These are phyloP conservation scores for Apantesis nais DNA, from an alignment of 2,888 invertebrate genomes.

Conservation along the genomic window DNA sequence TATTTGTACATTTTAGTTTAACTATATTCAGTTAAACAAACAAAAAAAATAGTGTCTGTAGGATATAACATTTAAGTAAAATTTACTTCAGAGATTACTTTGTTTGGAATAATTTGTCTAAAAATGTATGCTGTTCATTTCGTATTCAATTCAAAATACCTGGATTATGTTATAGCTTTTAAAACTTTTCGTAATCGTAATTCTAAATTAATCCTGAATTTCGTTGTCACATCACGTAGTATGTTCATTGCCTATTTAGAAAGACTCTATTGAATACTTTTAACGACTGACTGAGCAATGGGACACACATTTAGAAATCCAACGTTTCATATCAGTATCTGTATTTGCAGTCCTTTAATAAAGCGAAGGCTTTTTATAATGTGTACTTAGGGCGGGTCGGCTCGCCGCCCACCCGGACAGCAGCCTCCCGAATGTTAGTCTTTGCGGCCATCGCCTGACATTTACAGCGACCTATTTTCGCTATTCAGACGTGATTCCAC, in stretches of 20 bases:
- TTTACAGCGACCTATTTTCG: conserved; percentile 7
- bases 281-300: conserved; percentile 12
- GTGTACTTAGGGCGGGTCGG: conserved; percentile 22
- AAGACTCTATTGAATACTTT: conserved; percentile 8
- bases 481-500: background rate
- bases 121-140: background rate
- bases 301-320: conserved; percentile 8
- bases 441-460: conserved; percentile 1
- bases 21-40: background rate
- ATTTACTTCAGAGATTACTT: background rate
- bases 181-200: background rate
- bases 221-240: background rate
- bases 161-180: conserved; percentile 14
- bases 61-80: background rate
- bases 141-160: conserved; percentile 6
- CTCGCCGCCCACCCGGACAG: background rate
- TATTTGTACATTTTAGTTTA: no score
- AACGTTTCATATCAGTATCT: conserved; percentile 6
- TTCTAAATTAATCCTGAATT: background rate
- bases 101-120: background rate
- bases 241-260: conserved; percentile 8
- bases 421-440: conserved; percentile 9
- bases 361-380: conserved; percentile 22
- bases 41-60: background rate
- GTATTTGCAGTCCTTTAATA: conserved; percentile 18